Evolutionary conservation across 2,888 invertebrate genomes (phyloP), one percentile per base, ranked within the genome.

Genomic region (Dasypolia templi): DNA sequence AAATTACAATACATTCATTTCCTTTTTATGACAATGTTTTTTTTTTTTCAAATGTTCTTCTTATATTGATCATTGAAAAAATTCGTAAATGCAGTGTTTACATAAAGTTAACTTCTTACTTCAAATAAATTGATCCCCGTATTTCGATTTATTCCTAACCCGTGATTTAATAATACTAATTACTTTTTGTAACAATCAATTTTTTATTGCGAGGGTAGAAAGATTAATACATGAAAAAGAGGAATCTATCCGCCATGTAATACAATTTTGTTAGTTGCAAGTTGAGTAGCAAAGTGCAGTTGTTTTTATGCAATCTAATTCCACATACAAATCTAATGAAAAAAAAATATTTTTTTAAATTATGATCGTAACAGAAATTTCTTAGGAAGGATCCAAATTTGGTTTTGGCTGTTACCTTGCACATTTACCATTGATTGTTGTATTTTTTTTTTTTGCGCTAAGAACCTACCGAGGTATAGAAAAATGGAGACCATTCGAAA

Each of bases 61-160:
- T n/a, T n/a, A n/a, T n/a, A n/a, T n/a, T n/a, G n/a, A n/a, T n/a
- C n/a, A n/a, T n/a, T n/a, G n/a, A n/a, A n/a, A n/a, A n/a, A n/a
- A n/a, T n/a, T n/a, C n/a, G n/a, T n/a, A n/a, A n/a, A n/a, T n/a
- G n/a, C n/a, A n/a, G n/a, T n/a, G n/a, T n/a, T n/a, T n/a, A n/a
- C n/a, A n/a, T n/a, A n/a, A n/a, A n/a, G n/a, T n/a, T n/a, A n/a
- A n/a, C n/a, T n/a, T n/a, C 46, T 70, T 69, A 62, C 53, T 68
- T 77, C 59, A 75, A 68, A 74, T 63, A 71, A 58, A 67, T 68
- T 61, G 72, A 64, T 85, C 86, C 87, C 82, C 85, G 83, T 85
- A 82, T 75, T 51, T 77, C 84, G 79, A 74, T 81, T 79, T 61
- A 82, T 68, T 70, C 51, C 64, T 75, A 79, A 77, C 53, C 63